Conservation (phyloP, 2,113 vertebrate species). For the Hyla sarda region DNA sequence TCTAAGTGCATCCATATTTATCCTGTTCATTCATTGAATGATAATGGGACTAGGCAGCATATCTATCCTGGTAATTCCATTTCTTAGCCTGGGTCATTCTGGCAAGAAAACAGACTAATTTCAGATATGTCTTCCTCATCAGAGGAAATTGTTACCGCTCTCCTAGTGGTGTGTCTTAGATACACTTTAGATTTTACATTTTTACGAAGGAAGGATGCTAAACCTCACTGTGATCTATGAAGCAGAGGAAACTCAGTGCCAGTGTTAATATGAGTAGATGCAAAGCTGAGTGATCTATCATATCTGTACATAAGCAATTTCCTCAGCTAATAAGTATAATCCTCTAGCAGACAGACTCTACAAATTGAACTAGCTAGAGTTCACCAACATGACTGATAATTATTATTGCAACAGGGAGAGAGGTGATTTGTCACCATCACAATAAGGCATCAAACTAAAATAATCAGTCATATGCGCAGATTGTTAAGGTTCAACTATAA, state of each 20-base stretch:
- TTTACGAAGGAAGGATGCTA: not conserved
- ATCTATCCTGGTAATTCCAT: conserved; percentile 38
- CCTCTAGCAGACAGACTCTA: not conserved
- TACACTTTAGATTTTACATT: not conserved
- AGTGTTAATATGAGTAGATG: conserved; percentile 10
- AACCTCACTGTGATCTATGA: not conserved
- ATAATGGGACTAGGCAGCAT: conserved; percentile 41
- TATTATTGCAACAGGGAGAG: conserved; percentile 1
- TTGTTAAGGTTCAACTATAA: not conserved
- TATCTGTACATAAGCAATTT: conserved; percentile 17
- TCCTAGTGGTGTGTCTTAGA: not conserved
- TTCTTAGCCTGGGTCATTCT: conserved; percentile 42
- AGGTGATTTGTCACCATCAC: not conserved
- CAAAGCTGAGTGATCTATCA: conserved; percentile 12
- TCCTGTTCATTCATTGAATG: not conserved
- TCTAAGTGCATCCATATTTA: conserved; percentile 34
- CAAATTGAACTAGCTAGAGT: conserved; percentile 15
- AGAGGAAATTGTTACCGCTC: not conserved
- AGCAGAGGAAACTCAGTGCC: not conserved
- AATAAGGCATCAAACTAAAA: not conserved
- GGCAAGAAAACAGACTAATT: conserved; percentile 17
- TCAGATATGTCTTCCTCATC: conserved; percentile 31
- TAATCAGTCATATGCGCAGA: not conserved
- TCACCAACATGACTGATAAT: conserved; percentile 2
- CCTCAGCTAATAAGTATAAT: conserved; percentile 30